A percentile compares a stretch with the other conserved stretches of the same genome.
phyloP scores from a whole-genome alignment of 2,888 invertebrate genomes.

The Phasia obesa region DNA sequence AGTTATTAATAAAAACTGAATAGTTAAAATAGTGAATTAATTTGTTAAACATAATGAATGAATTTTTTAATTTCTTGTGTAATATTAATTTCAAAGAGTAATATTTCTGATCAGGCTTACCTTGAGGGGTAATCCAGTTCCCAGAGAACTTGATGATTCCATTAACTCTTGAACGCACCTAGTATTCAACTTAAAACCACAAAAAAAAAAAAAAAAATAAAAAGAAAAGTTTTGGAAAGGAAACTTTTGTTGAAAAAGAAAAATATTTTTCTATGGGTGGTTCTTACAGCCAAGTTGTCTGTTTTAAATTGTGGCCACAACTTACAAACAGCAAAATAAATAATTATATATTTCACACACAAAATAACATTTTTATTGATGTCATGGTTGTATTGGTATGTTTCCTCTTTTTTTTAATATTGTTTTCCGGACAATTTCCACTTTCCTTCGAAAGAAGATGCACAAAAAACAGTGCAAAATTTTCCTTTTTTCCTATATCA shows the following conservation, averaged over 20 bases:
- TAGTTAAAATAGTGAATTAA: too few relatives aligned
- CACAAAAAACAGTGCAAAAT: conserved; percentile 10
- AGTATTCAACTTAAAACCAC: background rate
- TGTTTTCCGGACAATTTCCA: conserved; percentile 31
- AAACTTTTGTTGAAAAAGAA: conserved; percentile 28
- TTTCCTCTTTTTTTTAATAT: too few relatives aligned
- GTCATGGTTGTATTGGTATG: background rate
- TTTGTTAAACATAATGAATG: too few relatives aligned
- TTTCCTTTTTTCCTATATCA: background rate
- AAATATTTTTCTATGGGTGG: conserved; percentile 5
- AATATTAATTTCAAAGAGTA: too few relatives aligned
- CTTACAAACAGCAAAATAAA: conserved; percentile 34
- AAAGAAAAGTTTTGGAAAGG: conserved; percentile 3
- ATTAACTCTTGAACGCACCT: too few relatives aligned
- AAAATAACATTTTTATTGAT: conserved; percentile 40
- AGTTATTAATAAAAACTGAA: too few relatives aligned
- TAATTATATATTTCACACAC: conserved; percentile 37
- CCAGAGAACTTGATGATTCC: too few relatives aligned
- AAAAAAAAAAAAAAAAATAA: background rate
- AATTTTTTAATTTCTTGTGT: too few relatives aligned
- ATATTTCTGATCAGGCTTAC: too few relatives aligned
- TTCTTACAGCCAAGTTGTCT: conserved; percentile 4
- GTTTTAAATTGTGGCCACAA: conserved; percentile 38
- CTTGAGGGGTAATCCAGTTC: too few relatives aligned
- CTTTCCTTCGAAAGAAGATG: conserved; percentile 21